Evolutionary conservation across 2,797 vertebrate species (phyloP), one percentile per base, ranked within the genome.

Genomic region (Gallinago solitaria): DNA sequence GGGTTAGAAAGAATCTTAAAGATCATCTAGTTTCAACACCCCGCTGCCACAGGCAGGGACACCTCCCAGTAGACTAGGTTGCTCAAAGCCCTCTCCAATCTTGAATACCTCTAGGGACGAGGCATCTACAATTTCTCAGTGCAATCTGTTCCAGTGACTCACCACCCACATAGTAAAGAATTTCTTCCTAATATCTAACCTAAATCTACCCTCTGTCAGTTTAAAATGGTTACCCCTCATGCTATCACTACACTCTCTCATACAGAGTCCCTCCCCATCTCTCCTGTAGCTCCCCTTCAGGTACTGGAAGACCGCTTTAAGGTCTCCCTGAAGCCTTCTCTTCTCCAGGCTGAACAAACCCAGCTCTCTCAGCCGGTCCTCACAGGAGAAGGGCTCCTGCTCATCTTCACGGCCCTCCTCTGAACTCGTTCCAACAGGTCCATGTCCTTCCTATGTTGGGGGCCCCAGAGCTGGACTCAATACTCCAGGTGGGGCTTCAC

Each of bases 381-480:
- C 45, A 33, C 0, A 64, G 24, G 3, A 20, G 3, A 87, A 32
- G 16, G 39, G 48, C 11, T 75, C 12, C 24, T 32, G 33, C 51
- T 32, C 18, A 53, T 17, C 48, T 84, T 54, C 1, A 4, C 43
- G 61, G 27, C 9, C 11, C 20, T 68, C 27, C 43, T 78, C 56
- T 80, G 45, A 12, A 80, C 32, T 33, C 0, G 0, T 23, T 75
- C 15, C 1, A 81, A 25, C 11, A 75, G 11, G n/a, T 63, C 64
- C 39, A 4, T 3, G 5, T 48, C 41, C 8, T 41, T 53, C 63
- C 20, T 50, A 17, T 17, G 8, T 19, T 60, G 27, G 7, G 16
- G 21, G 5, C 24, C 32, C 30, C 65, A 84, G 69, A 93, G 48
- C 16, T 35, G 69, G 10, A 54, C 9, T 5, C 27, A 47, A 16